Evolutionary conservation across 2,888 invertebrate genomes (phyloP), one percentile per base, ranked within the genome.

Genomic region (Deroplatys truncata): DNA sequence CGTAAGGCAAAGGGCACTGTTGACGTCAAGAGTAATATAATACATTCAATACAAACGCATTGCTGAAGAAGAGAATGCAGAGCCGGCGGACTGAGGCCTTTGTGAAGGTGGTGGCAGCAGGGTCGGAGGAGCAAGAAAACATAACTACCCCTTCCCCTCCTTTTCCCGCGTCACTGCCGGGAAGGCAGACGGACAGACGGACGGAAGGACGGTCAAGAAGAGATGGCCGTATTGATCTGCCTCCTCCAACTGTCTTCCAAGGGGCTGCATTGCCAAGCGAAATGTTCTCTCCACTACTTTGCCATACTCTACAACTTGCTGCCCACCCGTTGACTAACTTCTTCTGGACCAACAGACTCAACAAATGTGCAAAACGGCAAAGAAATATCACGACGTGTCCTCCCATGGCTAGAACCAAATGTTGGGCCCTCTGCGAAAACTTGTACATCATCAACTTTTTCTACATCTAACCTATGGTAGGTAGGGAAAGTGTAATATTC

Each of bases 141-240:
- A 72, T 72, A 72, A 72, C 56, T 72, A 72, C 56, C 56, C 56
- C 25, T 72, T 25, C 56, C 56, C 56, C 56, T 72, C 56, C 56
- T 72, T 72, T 72, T 72, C 56, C 56, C 56, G 25, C 25, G 25
- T 25, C 56, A 16, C 16, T 20, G 56, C 56, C 56, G 56, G 56
- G 16, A 56, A 56, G 56, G 56, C 56, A 7, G 56, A 72, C 56
- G 20, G 56, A 72, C 56, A 20, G 56, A 25, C 56, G 56, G 56
- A 72, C 56, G 56, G 56, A 72, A 72, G 56, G 83, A 31, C 87
- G 72, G 82, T 82, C 87, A 87, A 87, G 87, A 87, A 87, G 87
- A 43, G 83, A 28, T 31, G 56, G 56, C 56, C 20, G 31, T 83
- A 87, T 87, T 87, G 82, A 87, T 87, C 83, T 82, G 28, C 82